These are phyloP conservation scores for Corapipo altera DNA, from an alignment of 2,113 vertebrate species.

Conservation along the genomic window DNA sequence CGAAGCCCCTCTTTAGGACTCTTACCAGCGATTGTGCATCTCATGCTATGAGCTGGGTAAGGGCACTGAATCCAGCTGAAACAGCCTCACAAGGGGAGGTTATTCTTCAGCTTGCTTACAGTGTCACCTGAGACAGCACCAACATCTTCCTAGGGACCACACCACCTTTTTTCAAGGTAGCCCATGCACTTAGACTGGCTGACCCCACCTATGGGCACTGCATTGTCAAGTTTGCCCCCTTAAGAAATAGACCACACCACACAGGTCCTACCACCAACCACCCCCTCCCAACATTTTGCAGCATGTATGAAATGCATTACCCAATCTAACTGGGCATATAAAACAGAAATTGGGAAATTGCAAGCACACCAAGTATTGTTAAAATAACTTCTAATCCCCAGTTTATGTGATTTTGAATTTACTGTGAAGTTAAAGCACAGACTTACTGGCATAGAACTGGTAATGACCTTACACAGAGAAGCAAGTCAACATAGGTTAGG, in stretches of 20 bases:
- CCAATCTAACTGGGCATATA: background rate
- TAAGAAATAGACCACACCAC: background rate
- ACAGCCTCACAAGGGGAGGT: background rate
- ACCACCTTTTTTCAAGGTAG: background rate
- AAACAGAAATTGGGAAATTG: background rate
- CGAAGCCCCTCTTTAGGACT: background rate
- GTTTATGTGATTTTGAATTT: background rate
- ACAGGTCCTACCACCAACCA: background rate
- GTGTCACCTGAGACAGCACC: background rate
- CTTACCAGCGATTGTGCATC: background rate
- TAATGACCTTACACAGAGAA: background rate
- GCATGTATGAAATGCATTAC: background rate
- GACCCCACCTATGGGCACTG: background rate
- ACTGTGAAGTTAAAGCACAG: background rate
- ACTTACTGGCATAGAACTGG: background rate
- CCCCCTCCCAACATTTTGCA: background rate
- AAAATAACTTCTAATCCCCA: background rate
- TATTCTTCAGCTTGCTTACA: background rate
- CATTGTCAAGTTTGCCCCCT: background rate
- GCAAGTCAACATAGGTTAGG: background rate
- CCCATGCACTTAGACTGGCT: rapidly evolving
- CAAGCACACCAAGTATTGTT: background rate
- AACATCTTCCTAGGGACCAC: background rate
- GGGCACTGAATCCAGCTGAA: background rate
- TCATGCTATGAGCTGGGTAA: background rate